Conservation (phyloP, 2,797 vertebrate species). For the Notolepis coatsorum region DNA sequence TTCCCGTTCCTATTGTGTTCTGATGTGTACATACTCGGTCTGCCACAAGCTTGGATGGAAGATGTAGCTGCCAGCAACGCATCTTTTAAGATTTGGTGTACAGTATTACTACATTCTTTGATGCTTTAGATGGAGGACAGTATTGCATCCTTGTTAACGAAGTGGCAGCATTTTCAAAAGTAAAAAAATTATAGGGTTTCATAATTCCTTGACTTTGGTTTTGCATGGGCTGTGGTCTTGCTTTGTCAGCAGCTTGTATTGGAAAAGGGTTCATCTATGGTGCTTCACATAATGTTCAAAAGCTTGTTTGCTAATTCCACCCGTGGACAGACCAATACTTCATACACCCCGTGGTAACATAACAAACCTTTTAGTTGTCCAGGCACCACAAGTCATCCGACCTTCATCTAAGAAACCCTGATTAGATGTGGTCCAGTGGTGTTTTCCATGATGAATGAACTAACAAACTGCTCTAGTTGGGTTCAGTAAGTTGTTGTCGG, state of each 20-base stretch:
- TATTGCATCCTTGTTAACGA: slow-evolving; percentile 10
- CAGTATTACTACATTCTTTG: slow-evolving; percentile 13
- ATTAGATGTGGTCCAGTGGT: background rate
- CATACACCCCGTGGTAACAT: slow-evolving; percentile 8
- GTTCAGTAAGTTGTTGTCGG: background rate
- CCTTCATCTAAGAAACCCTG: slow-evolving; percentile 4
- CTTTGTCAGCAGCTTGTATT: slow-evolving; percentile 21
- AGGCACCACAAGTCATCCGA: slow-evolving; percentile 3
- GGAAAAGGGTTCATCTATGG: slow-evolving; percentile 30
- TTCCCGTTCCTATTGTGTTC: slow-evolving; percentile 5
- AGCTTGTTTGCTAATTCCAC: slow-evolving; percentile 27
- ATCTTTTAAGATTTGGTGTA: no score
- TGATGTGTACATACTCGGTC: slow-evolving; percentile 10
- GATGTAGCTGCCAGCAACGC: slow-evolving; percentile 6
- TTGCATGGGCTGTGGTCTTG: slow-evolving; percentile 6
- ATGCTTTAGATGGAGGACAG: slow-evolving; percentile 25
- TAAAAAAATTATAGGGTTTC: slow-evolving; percentile 12
- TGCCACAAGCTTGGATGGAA: slow-evolving; percentile 1
- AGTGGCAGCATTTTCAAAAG: slow-evolving; percentile 33
- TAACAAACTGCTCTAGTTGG: background rate
- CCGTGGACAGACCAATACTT: slow-evolving; percentile 1
- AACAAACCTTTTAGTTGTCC: background rate
- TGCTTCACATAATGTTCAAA: slow-evolving; percentile 44
- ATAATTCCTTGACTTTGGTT: slow-evolving; percentile 14
- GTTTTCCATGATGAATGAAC: slow-evolving; percentile 2